These are phyloP conservation scores for Magallana angulata DNA, from an alignment of 1,140 invertebrate genomes.

Conservation along the genomic window DNA sequence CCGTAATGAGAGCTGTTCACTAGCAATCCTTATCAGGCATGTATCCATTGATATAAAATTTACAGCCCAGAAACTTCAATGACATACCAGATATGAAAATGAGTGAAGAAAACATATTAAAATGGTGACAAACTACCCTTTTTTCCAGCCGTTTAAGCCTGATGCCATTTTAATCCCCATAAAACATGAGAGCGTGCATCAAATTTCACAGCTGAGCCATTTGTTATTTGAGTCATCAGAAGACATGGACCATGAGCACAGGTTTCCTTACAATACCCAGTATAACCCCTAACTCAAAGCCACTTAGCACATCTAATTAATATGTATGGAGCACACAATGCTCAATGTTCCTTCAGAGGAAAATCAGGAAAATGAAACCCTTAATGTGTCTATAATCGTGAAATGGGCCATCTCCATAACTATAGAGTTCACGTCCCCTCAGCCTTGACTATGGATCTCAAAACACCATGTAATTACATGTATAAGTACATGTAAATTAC, in stretches of 20 bases:
- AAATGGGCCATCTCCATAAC: background rate
- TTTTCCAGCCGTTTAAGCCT: slow-evolving; percentile 8
- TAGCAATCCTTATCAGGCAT: slow-evolving; percentile 28
- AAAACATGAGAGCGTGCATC: slow-evolving; percentile 30
- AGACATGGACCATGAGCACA: slow-evolving; percentile 6
- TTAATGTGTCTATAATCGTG: background rate
- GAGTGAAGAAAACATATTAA: slow-evolving; percentile 27
- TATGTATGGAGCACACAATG: slow-evolving; percentile 11
- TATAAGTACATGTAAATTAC: too few relatives aligned
- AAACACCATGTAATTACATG: too few relatives aligned
- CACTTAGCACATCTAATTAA: background rate
- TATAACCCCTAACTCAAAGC: background rate
- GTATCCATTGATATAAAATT: slow-evolving; percentile 23
- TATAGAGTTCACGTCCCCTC: too few relatives aligned
- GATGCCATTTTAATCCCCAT: slow-evolving; percentile 24
- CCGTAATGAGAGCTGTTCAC: background rate
- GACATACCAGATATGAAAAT: slow-evolving; percentile 6
- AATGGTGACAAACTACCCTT: slow-evolving; percentile 16
- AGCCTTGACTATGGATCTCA: too few relatives aligned
- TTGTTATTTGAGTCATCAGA: slow-evolving; percentile 10
- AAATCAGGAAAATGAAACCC: slow-evolving; percentile 4
- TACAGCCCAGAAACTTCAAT: background rate
- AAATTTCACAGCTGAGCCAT: slow-evolving; percentile 17
- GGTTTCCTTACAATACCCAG: background rate
- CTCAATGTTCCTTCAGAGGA: background rate